Evolutionary conservation across 2,888 invertebrate genomes (phyloP).

Genomic region (Caenorhabditis wallacei): DNA sequence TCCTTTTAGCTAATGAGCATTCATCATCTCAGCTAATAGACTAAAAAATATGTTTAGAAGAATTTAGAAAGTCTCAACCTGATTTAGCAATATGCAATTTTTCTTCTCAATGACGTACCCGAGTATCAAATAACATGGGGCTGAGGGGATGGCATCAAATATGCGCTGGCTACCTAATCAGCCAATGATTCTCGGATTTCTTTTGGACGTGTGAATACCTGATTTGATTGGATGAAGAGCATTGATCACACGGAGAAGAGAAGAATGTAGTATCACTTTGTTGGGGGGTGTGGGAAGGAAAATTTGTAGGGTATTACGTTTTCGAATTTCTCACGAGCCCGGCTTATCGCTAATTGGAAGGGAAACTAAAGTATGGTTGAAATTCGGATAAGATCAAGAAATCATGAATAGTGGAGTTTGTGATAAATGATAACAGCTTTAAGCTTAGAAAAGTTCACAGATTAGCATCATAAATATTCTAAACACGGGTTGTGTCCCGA

Average conservation of each 20-base stretch:
- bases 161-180: slow-evolving; percentile 50
- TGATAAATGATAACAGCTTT: too few relatives aligned
- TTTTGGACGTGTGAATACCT: slow-evolving; percentile 35
- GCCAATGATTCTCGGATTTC: slow-evolving; percentile 44
- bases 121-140: slow-evolving; percentile 36
- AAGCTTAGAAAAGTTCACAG: slow-evolving; percentile 5
- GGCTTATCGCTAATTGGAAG: too few relatives aligned
- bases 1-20: too few relatives aligned
- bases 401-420: too few relatives aligned
- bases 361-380: too few relatives aligned
- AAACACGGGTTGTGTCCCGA: not conserved
- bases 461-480: not conserved
- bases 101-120: slow-evolving; percentile 40
- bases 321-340: too few relatives aligned
- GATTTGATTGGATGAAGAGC: slow-evolving; percentile 22
- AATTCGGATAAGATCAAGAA: too few relatives aligned
- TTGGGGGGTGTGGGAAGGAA: not conserved
- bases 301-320: not conserved
- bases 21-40: too few relatives aligned
- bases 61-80: too few relatives aligned
- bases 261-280: not conserved
- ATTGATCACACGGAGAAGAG: slow-evolving; percentile 16
- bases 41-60: too few relatives aligned
- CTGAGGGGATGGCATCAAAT: slow-evolving; percentile 15
- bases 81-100: too few relatives aligned